Evolutionary conservation across 2,113 vertebrate genomes (phyloP).

Genomic region (Labrus mixtus): DNA sequence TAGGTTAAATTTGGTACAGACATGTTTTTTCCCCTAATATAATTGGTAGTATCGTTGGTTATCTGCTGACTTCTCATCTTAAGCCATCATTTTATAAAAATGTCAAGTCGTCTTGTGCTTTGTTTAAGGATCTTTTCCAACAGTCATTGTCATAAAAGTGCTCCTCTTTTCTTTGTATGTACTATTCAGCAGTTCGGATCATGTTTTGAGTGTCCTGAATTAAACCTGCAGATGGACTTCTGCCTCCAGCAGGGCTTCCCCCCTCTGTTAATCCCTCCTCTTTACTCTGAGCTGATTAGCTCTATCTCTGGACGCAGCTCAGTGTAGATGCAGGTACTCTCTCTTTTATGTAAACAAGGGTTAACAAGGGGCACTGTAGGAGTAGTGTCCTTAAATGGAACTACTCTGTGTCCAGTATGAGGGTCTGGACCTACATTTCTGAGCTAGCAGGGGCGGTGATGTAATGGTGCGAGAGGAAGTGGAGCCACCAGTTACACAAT

Average conservation of each 20-base stretch:
- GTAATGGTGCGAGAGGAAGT: not conserved
- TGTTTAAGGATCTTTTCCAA: too few relatives aligned
- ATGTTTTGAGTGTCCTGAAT: conserved; percentile 3
- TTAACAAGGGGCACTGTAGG: conserved; percentile 14
- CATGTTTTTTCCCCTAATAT: too few relatives aligned
- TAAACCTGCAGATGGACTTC: not conserved
- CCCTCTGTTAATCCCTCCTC: conserved; percentile 26
- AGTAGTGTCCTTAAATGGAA: not conserved
- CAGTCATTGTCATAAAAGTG: too few relatives aligned
- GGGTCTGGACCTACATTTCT: conserved; percentile 17
- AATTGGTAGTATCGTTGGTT: too few relatives aligned
- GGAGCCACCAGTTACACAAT: not conserved
- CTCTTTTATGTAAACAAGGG: not conserved
- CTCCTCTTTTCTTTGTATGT: not conserved
- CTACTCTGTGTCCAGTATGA: not conserved
- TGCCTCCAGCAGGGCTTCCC: not conserved
- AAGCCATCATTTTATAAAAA: too few relatives aligned
- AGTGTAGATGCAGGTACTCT: conserved; percentile 1
- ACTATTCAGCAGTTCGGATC: too few relatives aligned
- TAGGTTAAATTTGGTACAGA: too few relatives aligned
- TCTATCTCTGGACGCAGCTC: conserved; percentile 41
- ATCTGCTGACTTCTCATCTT: too few relatives aligned
- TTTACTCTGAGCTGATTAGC: conserved; percentile 46
- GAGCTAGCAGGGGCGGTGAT: not conserved
- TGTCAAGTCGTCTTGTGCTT: too few relatives aligned